Base-by-base conservation (phyloP, 2,113 vertebrate species). In the Anguilla rostrata region DNA sequence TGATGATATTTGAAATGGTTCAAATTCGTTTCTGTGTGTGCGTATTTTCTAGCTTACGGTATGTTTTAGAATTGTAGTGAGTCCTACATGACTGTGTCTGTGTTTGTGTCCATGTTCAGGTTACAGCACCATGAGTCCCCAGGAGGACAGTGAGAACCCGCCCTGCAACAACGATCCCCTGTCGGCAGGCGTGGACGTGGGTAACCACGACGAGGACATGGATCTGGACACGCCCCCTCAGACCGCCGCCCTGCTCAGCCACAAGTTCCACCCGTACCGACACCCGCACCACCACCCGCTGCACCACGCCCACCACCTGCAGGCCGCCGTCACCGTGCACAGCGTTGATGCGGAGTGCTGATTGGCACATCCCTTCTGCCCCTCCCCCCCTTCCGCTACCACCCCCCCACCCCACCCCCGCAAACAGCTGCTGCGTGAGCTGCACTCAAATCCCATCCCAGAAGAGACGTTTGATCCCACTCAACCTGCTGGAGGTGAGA, bases 61-160 rank as follows among this genome's bases (percentile, higher is more conserved):
- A 22, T 5, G 63, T 29, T 46, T 53, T 57, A 11, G 34, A 2
- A 79, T 12, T 83, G 18, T 56, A 14, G 22, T 41, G 15, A 87
- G 39, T 75, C 12, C 83, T 29, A n/a, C 34, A 39, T 39, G 43
- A n/a, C 39, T 29, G n/a, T 18, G 20, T 2, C 53, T 41, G 0
- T 87, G n/a, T 88, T 39, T 79, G 0, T 89, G 63, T 90, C 0
- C 60, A 75, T 87, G 46, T 26, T 75, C 89, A 99, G 98, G 98
- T 56, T 99, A 99, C 93, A 99, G 98, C 92, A 99, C 98, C 34
- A 99, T 99, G 98, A 99, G 98, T 87, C 98, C 98, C 0, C 98
- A 99, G 93, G 98, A 99, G 87, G 98, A 99, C 95, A 99, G 98
- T 0, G 98, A 99, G 91, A 99, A 99, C 87, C 98, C 98, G 0